Conservation (phyloP, 2,113 vertebrate genomes). For the Amia ocellicauda region DNA sequence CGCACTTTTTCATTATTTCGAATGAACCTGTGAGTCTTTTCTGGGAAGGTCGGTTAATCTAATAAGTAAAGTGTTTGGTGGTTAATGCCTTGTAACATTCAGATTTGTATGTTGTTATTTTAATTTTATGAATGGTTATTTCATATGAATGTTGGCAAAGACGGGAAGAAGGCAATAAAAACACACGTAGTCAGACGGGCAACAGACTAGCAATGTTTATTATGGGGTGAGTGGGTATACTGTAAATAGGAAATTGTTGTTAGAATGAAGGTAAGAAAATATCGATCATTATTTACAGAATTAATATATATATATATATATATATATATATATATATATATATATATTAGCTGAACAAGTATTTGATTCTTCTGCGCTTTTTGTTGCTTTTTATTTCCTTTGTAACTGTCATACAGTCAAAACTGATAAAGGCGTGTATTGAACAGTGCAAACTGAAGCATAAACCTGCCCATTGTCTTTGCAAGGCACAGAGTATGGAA, state of each 20-base stretch:
- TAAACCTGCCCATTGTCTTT: constrained; percentile 62
- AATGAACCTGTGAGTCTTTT: constrained; percentile 21
- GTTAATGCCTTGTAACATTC: too few species aligned
- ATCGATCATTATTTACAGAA: constrained; percentile 84
- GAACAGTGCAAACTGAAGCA: constrained; percentile 85
- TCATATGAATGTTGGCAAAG: constrained; percentile 27
- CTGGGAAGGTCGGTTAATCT: constrained; percentile 47
- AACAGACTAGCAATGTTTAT: constrained; percentile 50
- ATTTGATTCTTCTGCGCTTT: constrained; percentile 71
- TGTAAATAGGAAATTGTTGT: constrained; percentile 75
- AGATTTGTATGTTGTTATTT: too few species aligned
- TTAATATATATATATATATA: constrained; percentile 63
- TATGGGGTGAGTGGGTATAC: constrained; percentile 49
- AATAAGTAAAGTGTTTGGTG: constrained; percentile 33
- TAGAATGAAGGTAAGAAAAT: constrained; percentile 77
- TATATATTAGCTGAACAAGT: constrained; percentile 73
- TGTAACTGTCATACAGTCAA: constrained; percentile 55
- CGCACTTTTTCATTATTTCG: constrained; percentile 9
- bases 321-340: constrained; percentile 60
- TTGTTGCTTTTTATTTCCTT: constrained; percentile 55
- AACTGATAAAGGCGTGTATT: constrained; percentile 44
- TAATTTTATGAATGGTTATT: constrained; percentile 32
- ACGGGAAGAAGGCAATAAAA: constrained; percentile 32
- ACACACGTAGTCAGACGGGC: constrained; percentile 28
- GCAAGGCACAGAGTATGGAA: constrained; percentile 65